phyloP scores from a whole-genome alignment of 2,113 vertebrate species.

The Bungarus multicinctus region DNA sequence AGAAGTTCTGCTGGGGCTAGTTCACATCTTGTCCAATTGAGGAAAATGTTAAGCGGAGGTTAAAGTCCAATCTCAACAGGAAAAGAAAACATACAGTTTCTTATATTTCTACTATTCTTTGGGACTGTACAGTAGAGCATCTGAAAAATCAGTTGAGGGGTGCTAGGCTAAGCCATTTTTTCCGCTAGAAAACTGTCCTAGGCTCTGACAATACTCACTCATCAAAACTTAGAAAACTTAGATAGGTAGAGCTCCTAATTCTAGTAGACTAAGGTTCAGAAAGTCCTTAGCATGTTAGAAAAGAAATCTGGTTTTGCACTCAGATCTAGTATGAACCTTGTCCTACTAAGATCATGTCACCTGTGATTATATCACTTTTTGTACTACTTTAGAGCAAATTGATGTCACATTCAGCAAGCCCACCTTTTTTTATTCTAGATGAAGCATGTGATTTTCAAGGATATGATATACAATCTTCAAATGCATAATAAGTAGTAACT shows the following conservation, averaged over 20 bases:
- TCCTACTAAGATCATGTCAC: slow-evolving; percentile 31
- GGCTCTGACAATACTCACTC: slow-evolving; percentile 5
- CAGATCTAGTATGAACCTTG: slow-evolving; percentile 32
- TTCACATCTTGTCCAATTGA: neutral
- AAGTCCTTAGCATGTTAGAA: neutral
- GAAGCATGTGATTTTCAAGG: slow-evolving; percentile 55
- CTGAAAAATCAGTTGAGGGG: neutral
- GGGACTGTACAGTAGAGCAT: neutral
- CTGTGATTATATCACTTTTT: slow-evolving; percentile 10
- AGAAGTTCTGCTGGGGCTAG: neutral
- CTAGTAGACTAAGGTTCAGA: neutral
- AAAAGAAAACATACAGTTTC: neutral
- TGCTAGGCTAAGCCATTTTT: neutral
- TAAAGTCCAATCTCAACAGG: no score
- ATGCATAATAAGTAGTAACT: slow-evolving; percentile 65
- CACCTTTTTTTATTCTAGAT: slow-evolving; percentile 34
- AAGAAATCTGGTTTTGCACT: neutral
- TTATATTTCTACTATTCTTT: neutral
- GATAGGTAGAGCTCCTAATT: neutral
- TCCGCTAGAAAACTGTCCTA: neutral
- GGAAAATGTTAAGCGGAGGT: neutral
- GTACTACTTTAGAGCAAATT: slow-evolving; percentile 14
- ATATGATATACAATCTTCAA: slow-evolving; percentile 64
- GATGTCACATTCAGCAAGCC: slow-evolving; percentile 42
- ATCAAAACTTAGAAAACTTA: slow-evolving; percentile 15